phyloP scores from a whole-genome alignment of 2,888 invertebrate genomes.

The Cosmia trapezina region DNA sequence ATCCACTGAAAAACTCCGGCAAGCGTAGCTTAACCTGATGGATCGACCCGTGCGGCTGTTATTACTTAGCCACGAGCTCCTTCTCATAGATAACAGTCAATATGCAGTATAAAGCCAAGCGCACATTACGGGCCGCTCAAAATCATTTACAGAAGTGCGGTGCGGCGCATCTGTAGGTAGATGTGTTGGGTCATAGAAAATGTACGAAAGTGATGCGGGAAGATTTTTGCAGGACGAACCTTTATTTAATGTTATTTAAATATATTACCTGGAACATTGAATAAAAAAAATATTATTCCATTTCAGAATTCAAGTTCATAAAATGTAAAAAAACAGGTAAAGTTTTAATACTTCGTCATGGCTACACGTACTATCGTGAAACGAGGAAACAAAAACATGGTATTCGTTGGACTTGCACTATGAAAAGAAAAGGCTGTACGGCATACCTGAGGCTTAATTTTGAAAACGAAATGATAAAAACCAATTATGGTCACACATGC shows the following conservation, averaged over 20 bases:
- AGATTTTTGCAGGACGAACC: not conserved
- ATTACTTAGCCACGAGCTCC: too few species aligned
- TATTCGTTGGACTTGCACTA: not conserved
- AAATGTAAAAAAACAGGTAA: not conserved
- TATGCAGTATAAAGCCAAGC: not conserved
- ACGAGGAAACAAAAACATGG: not conserved
- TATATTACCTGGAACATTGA: not conserved
- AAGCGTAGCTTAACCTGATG: too few species aligned
- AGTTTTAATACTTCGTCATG: not conserved
- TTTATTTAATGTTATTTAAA: too few species aligned
- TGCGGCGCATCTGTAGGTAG: not conserved
- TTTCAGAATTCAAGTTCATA: constrained; percentile 1
- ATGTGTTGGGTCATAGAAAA: too few species aligned
- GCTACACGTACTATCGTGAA: too few species aligned
- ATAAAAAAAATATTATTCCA: not conserved
- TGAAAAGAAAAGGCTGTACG: not conserved
- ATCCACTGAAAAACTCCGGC: too few species aligned
- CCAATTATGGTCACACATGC: not conserved
- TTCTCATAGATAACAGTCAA: too few species aligned
- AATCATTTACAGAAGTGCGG: not conserved
- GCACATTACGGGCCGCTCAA: not conserved
- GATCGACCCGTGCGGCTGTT: too few species aligned
- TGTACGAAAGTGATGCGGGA: not conserved
- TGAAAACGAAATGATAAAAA: not conserved
- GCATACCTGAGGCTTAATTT: not conserved